Conservation (phyloP, 2,888 invertebrate species). For the Hyposoter dolosus region DNA sequence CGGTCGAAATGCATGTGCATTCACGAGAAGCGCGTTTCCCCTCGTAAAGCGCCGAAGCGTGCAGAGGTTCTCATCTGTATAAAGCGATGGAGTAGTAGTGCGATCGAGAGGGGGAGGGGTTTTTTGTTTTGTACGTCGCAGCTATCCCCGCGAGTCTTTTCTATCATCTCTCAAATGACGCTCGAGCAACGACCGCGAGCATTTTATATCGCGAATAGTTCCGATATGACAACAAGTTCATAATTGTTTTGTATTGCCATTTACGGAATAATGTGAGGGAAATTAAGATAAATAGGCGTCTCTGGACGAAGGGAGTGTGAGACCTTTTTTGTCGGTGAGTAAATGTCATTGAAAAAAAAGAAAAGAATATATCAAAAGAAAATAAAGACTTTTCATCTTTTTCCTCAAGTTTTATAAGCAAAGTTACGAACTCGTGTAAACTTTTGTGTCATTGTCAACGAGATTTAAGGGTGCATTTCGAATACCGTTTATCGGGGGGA, state of each 20-base stretch:
- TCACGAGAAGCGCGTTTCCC: conserved; percentile 22
- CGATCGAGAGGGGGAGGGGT: conserved; percentile 10
- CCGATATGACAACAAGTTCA: conserved; percentile 77
- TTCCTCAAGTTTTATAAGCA: neutral
- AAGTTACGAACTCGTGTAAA: conserved; percentile 3
- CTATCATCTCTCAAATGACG: conserved; percentile 51
- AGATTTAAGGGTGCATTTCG: conserved; percentile 74
- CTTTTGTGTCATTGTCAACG: conserved; percentile 18
- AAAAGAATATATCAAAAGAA: conserved; percentile 34
- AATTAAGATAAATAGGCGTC: conserved; percentile 62
- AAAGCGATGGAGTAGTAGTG: neutral
- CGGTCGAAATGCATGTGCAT: conserved; percentile 21
- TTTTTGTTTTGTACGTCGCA: conserved; percentile 38
- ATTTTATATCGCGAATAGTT: conserved; percentile 66
- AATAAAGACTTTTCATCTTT: neutral
- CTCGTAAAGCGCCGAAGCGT: conserved; percentile 31
- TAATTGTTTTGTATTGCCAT: conserved; percentile 78
- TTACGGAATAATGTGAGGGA: conserved; percentile 75
- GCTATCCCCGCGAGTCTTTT: conserved; percentile 7
- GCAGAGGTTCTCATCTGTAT: conserved; percentile 54
- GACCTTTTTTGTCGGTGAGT: conserved; percentile 70
- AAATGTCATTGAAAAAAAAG: conserved; percentile 41
- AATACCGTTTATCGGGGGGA: conserved; percentile 72
- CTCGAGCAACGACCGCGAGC: conserved; percentile 51
- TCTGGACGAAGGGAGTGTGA: conserved; percentile 70